Evolutionary conservation across 2,113 vertebrate species (phyloP).

Genomic region (Podarcis raffonei): DNA sequence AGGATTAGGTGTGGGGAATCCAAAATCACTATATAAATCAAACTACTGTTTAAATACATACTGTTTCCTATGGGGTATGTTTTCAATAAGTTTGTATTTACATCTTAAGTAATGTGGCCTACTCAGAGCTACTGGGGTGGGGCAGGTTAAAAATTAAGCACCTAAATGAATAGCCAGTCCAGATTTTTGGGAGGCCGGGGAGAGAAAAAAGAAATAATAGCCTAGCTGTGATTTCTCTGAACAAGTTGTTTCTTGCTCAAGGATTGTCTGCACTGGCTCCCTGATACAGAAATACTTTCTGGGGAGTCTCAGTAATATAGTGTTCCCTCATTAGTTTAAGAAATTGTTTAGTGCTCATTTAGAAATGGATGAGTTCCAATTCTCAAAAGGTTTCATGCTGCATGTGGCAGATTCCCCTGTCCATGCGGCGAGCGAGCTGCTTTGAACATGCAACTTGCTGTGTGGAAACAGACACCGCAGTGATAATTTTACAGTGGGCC

Average conservation of each 20-base stretch:
- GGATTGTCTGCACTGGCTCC: background rate
- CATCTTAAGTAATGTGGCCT: background rate
- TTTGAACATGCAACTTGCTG: background rate
- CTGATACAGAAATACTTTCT: background rate
- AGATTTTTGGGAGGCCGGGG: background rate
- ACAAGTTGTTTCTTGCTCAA: background rate
- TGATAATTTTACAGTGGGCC: background rate
- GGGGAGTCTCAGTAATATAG: background rate
- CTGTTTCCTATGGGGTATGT: background rate
- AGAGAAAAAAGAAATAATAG: background rate
- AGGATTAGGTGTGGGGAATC: background rate
- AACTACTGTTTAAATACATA: background rate
- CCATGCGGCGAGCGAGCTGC: background rate
- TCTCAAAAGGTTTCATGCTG: background rate
- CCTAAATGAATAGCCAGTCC: background rate
- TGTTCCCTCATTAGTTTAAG: background rate
- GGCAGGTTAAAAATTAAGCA: background rate
- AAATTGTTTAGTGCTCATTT: background rate
- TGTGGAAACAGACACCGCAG: conserved; percentile 13
- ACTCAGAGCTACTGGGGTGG: too few relatives aligned
- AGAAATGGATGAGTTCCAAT: background rate
- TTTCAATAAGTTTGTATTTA: background rate
- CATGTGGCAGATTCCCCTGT: background rate
- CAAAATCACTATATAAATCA: background rate
- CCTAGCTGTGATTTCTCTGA: background rate